Conservation (phyloP, 2,888 invertebrate species). For the Hyposoter didymator region DNA sequence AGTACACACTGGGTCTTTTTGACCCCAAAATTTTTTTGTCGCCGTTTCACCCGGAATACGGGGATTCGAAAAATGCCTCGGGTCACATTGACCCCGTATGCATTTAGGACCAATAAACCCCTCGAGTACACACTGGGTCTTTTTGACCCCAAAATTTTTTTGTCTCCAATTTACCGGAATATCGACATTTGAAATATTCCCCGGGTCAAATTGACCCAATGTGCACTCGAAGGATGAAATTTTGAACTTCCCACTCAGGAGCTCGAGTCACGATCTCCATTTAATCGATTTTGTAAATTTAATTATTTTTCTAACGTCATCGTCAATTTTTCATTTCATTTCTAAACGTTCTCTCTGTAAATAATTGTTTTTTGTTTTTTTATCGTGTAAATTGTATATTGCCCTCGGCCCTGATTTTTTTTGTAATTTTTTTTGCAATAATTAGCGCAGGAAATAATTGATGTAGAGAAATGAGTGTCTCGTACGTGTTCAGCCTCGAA, state of each 20-base stretch:
- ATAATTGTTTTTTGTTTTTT: slow-evolving; percentile 19
- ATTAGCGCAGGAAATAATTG: neutral
- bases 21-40: neutral
- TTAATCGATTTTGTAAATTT: neutral
- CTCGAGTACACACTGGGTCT: too few species aligned
- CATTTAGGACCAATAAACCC: too few species aligned
- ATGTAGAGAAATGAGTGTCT: neutral
- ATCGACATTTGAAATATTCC: too few species aligned
- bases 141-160: too few species aligned
- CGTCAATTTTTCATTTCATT: neutral
- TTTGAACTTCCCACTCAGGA: too few species aligned
- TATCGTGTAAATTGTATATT: slow-evolving; percentile 11
- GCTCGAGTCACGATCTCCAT: too few species aligned
- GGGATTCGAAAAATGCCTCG: too few species aligned
- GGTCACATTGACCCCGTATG: neutral
- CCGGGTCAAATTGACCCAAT: too few species aligned
- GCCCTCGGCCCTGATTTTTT: neutral
- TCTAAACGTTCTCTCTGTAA: slow-evolving; percentile 4
- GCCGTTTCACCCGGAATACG: too few species aligned
- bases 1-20: neutral
- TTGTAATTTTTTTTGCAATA: neutral
- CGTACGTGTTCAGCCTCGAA: neutral
- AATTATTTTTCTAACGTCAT: slow-evolving; percentile 1
- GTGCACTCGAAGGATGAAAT: too few species aligned
- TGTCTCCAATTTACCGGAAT: too few species aligned